These are phyloP conservation scores for Parus major DNA, from an alignment of 2,113 vertebrate genomes.

Conservation along the genomic window DNA sequence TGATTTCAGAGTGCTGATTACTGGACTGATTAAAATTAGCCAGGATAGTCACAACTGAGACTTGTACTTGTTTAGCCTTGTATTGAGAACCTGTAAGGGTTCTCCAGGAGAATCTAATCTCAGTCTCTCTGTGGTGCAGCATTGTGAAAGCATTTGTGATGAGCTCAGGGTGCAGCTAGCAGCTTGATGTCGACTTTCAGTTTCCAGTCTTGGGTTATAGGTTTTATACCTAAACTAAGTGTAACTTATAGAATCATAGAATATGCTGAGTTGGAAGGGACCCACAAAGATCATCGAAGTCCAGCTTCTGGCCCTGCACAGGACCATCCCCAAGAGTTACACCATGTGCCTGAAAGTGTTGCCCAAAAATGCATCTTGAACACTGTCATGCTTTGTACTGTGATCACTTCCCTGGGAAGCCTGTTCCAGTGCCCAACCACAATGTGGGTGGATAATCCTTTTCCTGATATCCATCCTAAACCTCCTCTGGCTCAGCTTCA, in stretches of 20 bases:
- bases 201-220: neutral
- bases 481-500: neutral
- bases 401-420: neutral
- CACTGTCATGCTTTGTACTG: neutral
- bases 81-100: neutral
- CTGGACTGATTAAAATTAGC: neutral
- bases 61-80: neutral
- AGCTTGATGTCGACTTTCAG: neutral
- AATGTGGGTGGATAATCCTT: neutral
- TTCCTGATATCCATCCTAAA: neutral
- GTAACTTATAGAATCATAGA: neutral
- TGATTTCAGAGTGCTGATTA: neutral
- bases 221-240: neutral
- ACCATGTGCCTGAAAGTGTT: neutral
- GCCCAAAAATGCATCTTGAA: neutral
- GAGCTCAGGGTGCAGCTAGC: neutral
- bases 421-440: neutral
- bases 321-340: no score
- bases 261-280: neutral
- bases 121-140: neutral
- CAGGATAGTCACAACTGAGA: accelerated
- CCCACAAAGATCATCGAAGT: neutral
- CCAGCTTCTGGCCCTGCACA: neutral
- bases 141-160: neutral
- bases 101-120: neutral